Conservation (phyloP, 2,797 vertebrate genomes). For the Anabacerthia variegaticeps region DNA sequence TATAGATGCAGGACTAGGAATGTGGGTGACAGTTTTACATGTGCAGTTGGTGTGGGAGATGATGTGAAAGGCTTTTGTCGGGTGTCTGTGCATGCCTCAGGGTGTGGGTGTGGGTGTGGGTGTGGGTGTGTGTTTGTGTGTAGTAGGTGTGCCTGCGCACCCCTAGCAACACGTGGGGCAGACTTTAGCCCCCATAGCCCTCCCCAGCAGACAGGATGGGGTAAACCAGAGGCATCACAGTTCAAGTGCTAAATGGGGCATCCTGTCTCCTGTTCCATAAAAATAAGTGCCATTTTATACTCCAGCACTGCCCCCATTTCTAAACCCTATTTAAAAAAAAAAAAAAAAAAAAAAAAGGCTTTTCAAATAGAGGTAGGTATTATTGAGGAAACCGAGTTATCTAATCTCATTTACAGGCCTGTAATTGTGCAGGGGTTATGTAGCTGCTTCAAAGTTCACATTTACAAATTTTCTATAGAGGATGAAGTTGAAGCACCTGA, state of each 20-base stretch:
- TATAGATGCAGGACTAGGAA: background rate
- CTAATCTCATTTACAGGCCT: background rate
- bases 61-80: background rate
- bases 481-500: background rate
- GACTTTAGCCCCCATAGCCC: accelerated
- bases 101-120: accelerated
- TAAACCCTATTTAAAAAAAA: background rate
- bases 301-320: background rate
- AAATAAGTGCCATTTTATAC: background rate
- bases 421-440: background rate
- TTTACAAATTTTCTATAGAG: background rate
- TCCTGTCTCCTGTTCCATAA: background rate
- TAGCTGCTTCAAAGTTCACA: background rate
- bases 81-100: background rate
- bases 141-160: background rate
- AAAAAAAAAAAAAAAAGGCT: background rate
- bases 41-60: background rate
- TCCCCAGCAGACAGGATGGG: background rate
- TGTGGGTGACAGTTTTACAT: background rate
- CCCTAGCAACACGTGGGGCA: background rate
- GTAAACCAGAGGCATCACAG: background rate
- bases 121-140: too few species aligned
- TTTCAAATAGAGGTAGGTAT: background rate
- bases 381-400: background rate
- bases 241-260: accelerated